Evolutionary conservation across 2,113 vertebrate species (phyloP).

Genomic region (Lepus americanus): DNA sequence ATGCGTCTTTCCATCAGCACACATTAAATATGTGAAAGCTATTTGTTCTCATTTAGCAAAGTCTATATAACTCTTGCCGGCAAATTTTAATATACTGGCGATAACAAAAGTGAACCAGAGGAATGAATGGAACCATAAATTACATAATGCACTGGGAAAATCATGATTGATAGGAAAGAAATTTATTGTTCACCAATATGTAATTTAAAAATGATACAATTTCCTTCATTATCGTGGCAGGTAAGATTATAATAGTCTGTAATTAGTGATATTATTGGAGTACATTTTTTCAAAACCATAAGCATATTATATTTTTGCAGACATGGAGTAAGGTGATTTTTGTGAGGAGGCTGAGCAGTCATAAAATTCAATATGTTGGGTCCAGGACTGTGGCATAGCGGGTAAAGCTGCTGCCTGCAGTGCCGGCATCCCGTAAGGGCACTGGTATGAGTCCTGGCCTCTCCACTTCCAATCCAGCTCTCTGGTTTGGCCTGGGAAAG

Average conservation of each 20-base stretch:
- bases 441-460: too few species aligned
- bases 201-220: constrained; percentile 80
- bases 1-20: constrained; percentile 36
- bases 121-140: constrained; percentile 70
- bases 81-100: constrained; percentile 43
- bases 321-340: constrained; percentile 76
- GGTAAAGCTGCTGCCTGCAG: too few species aligned
- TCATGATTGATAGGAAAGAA: constrained; percentile 72
- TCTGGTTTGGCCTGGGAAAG: too few species aligned
- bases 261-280: constrained; percentile 81
- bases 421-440: too few species aligned
- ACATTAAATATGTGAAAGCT: constrained; percentile 68
- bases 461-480: too few species aligned
- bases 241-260: constrained; percentile 68
- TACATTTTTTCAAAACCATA: constrained; percentile 64
- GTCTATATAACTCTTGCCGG: background rate
- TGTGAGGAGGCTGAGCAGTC: constrained; percentile 66
- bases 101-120: constrained; percentile 70
- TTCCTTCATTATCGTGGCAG: constrained; percentile 79
- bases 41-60: background rate
- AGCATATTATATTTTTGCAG: constrained; percentile 70
- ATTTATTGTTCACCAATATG: constrained; percentile 62
- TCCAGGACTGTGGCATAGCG: too few species aligned
- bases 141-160: constrained; percentile 73
- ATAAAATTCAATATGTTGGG: constrained; percentile 35